Evolutionary conservation across 2,797 vertebrate species (phyloP), one percentile per base, ranked within the genome.

Genomic region (Xenops minutus): DNA sequence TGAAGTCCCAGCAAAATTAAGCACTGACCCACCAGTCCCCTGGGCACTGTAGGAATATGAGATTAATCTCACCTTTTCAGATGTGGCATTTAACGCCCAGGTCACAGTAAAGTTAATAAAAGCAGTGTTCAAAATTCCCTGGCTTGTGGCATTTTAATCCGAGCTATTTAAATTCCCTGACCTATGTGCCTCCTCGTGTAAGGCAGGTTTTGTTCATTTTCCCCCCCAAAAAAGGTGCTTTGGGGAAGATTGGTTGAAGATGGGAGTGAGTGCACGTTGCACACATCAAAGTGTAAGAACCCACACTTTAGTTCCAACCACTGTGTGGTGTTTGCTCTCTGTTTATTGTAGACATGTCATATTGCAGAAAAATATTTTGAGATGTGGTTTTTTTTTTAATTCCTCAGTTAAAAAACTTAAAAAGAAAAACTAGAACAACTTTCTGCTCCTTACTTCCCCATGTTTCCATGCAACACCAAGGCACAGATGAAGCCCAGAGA

Each of bases 71-170:
- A 72, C 71, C 24, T 67, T 66, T 61, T 46, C 80, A 88, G 71
- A 87, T n/a, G 59, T 73, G 48, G n/a, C 14, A 73, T 88, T 75
- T 76, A 66, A 86, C 6, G 6, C 18, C 39, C 90, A 77, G 48
- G 48, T 74, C 55, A 73, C 32, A 34, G 71, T 41, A 63, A 92
- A 84, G 90, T 95, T 89, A 92, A 94, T 71, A 92, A 92, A 93
- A 89, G 63, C 52, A 79, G 51, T 1, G 34, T 86, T 88, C 71
- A 87, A 92, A 73, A 79, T 76, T 63, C 59, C 56, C 80, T 61
- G 48, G 43, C 43, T 75, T 34, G 36, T 88, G 77, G 67, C 32
- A 92, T 78, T 95, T 92, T 79, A 75, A 93, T 86, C 73, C 51
- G 58, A 84, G 48, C 22, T 29, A 32, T 92, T 92, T 75, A 59